Percentiles rank a stretch among this genome's conserved stretches.
Evolutionary conservation across 2,113 vertebrate genomes (phyloP).

Genomic region (Emydura subglobosa): DNA sequence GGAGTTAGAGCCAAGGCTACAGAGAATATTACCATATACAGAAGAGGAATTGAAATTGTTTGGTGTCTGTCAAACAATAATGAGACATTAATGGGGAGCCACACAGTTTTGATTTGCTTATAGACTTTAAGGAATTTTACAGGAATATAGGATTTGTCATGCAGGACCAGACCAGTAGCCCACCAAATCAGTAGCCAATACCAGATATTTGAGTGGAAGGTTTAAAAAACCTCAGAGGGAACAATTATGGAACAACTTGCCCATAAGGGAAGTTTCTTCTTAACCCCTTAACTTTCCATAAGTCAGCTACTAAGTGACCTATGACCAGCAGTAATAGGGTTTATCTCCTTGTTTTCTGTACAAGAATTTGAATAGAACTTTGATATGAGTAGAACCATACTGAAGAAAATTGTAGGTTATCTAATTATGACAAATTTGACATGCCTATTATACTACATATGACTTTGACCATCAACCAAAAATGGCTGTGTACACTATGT

Average conservation of each 20-base stretch:
- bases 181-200: not conserved
- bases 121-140: not conserved
- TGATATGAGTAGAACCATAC: not conserved
- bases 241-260: not conserved
- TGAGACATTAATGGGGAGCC: not conserved
- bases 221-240: not conserved
- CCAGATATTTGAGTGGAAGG: not conserved
- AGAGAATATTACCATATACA: not conserved
- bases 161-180: not conserved
- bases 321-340: not conserved
- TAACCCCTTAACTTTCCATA: not conserved
- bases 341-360: not conserved
- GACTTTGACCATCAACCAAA: not conserved
- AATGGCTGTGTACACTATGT: not conserved
- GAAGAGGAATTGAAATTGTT: not conserved
- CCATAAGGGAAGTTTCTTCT: not conserved
- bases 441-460: not conserved
- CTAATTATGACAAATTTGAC: not conserved
- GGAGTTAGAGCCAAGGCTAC: not conserved
- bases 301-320: not conserved
- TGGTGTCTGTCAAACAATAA: not conserved
- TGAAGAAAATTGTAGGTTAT: not conserved
- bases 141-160: not conserved
- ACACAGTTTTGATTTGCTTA: not conserved
- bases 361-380: not conserved